Evolutionary conservation across 2,797 vertebrate genomes (phyloP), one percentile per base, ranked within the genome.

Genomic region (Lagorchestes hirsutus): DNA sequence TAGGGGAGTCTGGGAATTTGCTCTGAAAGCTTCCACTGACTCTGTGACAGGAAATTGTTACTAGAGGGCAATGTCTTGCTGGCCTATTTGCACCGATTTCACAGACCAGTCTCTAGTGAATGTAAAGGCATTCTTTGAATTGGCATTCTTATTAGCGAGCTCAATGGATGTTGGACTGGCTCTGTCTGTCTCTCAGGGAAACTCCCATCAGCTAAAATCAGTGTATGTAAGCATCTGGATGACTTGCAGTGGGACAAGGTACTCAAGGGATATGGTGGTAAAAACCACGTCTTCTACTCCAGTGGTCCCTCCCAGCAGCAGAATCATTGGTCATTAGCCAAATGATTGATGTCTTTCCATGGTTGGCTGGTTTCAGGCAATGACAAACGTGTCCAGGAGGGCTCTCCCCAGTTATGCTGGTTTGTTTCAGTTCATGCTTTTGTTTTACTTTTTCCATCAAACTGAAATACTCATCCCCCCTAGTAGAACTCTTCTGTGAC

Each of bases 31-130:
- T 93, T 59, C 95, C 93, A 59, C 90, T 93, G 46, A 56, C 90
- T 96, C 91, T 54, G 46, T 96, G 92, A 97, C 91, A 67, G 22
- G 96, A 98, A 97, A 95, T 90, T 97, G 56, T 96, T 97, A 93
- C 55, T 94, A 95, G n/a, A 97, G n/a, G 92, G 59, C 95, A 97
- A 96, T 1, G 50, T 96, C 96, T 97, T 91, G 31, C 90, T 97
- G 93, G 92, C 97, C 58, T 96, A 96, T 93, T 46, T 96, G 92
- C 96, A 97, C 95, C 93, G 92, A 92, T 0, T 24, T 82, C 96
- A 97, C 91, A 92, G 56, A 58, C 62, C 46, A 92, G 2, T 92
- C 96, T 52, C 91, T 52, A 11, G 59, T 6, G 95, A 91, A 46
- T 16, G 29, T 24, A 94, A 97, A 93, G 55, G 18, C 0, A 29